Evolutionary conservation across 2,113 vertebrate genomes (phyloP).

Genomic region (Chloebia gouldiae): DNA sequence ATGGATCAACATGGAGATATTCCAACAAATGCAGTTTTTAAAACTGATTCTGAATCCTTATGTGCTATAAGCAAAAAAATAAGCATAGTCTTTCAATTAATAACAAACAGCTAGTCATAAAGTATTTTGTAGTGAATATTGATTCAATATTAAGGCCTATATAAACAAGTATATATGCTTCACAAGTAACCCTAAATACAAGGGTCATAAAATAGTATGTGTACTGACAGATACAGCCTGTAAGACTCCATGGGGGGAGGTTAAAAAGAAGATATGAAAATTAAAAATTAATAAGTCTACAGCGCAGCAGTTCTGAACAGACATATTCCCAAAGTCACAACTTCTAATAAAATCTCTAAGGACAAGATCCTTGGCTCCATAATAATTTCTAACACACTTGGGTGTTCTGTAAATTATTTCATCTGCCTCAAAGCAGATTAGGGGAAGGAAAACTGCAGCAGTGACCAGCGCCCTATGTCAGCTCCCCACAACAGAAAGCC

Average conservation of each 20-base stretch:
- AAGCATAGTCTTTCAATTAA: not conserved
- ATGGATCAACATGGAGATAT: conserved; percentile 7
- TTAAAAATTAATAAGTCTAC: conserved; percentile 29
- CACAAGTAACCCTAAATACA: not conserved
- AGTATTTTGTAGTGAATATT: not conserved
- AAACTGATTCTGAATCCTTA: not conserved
- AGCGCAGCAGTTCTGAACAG: not conserved
- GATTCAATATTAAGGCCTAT: conserved; percentile 18
- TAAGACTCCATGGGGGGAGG: not conserved
- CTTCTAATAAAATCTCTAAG: not conserved
- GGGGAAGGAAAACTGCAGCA: not conserved
- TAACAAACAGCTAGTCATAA: not conserved
- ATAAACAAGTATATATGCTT: not conserved
- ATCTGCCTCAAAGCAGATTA: not conserved
- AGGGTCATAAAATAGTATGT: not conserved
- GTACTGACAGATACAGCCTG: not conserved
- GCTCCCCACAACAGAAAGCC: not conserved
- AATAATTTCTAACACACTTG: not conserved
- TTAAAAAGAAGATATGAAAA: conserved; percentile 15
- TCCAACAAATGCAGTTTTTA: conserved; percentile 22
- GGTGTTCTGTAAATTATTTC: not conserved
- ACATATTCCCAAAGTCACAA: not conserved
- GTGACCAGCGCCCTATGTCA: not conserved
- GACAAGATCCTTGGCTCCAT: not conserved
- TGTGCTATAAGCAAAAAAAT: not conserved